phyloP scores from a whole-genome alignment of 2,797 vertebrate species.

The Sphaeramia orbicularis region DNA sequence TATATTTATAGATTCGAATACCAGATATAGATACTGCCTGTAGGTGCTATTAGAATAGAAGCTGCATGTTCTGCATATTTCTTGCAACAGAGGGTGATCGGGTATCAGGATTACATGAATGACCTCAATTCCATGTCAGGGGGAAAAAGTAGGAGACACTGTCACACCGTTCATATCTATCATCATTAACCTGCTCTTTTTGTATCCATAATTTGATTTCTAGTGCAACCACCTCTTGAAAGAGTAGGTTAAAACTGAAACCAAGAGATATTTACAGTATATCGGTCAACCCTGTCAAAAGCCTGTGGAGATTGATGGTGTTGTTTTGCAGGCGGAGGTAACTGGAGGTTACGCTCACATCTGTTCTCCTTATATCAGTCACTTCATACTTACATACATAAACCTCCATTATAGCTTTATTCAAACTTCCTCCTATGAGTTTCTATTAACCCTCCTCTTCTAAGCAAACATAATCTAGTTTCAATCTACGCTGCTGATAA shows the following conservation, averaged over 20 bases:
- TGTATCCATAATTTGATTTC: background rate
- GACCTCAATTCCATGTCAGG: slow-evolving; percentile 17
- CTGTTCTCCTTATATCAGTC: slow-evolving; percentile 75
- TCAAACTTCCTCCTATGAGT: slow-evolving; percentile 4
- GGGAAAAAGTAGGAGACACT: background rate
- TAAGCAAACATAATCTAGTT: slow-evolving; percentile 37
- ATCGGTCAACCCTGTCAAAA: slow-evolving; percentile 13
- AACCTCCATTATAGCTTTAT: background rate
- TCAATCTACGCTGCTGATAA: slow-evolving; percentile 61
- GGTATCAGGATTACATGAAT: slow-evolving; percentile 27
- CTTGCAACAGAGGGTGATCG: slow-evolving; percentile 34
- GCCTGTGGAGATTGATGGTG: slow-evolving; percentile 65
- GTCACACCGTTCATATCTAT: slow-evolving; percentile 4
- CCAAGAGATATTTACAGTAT: slow-evolving; percentile 4
- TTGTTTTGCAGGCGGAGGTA: slow-evolving; percentile 73
- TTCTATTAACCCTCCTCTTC: slow-evolving; percentile 1
- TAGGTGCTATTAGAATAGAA: slow-evolving; percentile 42
- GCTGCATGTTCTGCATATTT: slow-evolving; percentile 27
- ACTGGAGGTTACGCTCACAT: slow-evolving; percentile 77
- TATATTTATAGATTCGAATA: slow-evolving; percentile 32
- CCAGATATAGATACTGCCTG: slow-evolving; percentile 14
- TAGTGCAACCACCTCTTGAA: background rate
- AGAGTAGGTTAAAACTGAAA: background rate
- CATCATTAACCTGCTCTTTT: background rate
- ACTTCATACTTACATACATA: slow-evolving; percentile 24